Evolutionary conservation across 2,113 vertebrate species (phyloP).

Genomic region (Pycnonotus jocosus): DNA sequence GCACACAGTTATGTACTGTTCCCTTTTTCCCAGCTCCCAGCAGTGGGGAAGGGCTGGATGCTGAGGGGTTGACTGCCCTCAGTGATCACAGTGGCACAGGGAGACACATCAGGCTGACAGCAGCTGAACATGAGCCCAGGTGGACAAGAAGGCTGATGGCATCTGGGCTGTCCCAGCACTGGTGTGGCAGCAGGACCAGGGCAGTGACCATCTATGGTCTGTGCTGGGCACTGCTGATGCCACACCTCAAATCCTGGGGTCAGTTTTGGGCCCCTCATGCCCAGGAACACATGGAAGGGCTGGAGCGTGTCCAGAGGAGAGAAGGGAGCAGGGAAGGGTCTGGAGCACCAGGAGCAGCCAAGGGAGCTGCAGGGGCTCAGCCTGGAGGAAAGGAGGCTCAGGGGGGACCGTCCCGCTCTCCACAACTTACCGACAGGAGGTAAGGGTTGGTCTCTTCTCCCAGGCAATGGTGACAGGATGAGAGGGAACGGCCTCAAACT

Average conservation of each 20-base stretch:
- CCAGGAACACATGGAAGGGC: background rate
- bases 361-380: background rate
- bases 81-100: too few species aligned
- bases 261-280: rapidly evolving
- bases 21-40: background rate
- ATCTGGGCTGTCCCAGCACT: background rate
- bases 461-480: background rate
- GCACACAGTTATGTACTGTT: too few species aligned
- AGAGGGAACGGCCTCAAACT: background rate
- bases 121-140: background rate
- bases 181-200: background rate
- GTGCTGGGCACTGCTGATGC: background rate
- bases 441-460: background rate
- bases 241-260: background rate
- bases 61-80: background rate
- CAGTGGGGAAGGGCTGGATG: too few species aligned
- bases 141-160: background rate
- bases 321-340: background rate
- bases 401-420: rapidly evolving
- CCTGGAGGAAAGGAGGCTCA: background rate
- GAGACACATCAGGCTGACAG: background rate
- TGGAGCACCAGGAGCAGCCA: background rate
- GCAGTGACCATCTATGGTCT: background rate
- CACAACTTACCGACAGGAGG: background rate
- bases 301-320: background rate